Percentiles rank a stretch among this genome's conserved stretches.
Evolutionary conservation across 2,113 vertebrate species (phyloP).

Genomic region (Sturnira hondurensis): DNA sequence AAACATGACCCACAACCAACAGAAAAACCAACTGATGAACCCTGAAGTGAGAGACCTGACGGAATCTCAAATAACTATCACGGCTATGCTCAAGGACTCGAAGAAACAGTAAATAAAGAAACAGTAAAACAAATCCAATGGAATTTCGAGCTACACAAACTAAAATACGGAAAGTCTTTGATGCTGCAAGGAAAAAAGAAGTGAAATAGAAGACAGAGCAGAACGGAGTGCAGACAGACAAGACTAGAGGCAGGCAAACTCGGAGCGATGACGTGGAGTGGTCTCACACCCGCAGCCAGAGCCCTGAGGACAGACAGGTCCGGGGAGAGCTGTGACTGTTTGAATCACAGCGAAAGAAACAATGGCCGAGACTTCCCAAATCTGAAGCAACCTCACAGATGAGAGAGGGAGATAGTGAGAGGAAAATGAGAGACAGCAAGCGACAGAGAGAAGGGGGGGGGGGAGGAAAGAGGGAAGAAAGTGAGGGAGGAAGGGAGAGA

Average conservation of each 20-base stretch:
- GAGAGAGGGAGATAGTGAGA: too few relatives aligned
- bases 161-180: not conserved
- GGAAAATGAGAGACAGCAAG: too few relatives aligned
- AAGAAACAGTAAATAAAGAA: not conserved
- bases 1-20: not conserved
- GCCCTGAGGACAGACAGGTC: not conserved
- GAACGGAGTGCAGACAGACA: not conserved
- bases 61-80: not conserved
- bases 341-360: not conserved
- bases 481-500: too few relatives aligned
- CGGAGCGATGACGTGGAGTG: not conserved
- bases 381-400: not conserved
- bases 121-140: not conserved
- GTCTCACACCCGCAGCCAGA: not conserved
- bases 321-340: not conserved
- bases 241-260: not conserved
- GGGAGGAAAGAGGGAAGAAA: too few relatives aligned
- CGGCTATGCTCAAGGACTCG: not conserved
- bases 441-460: too few relatives aligned
- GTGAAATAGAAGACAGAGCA: not conserved
- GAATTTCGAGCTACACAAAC: not conserved
- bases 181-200: not conserved
- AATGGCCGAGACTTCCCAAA: not conserved
- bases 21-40: not conserved
- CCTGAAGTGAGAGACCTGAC: not conserved